Conservation (phyloP, 2,888 invertebrate species). For the Seira sanloemensis region DNA sequence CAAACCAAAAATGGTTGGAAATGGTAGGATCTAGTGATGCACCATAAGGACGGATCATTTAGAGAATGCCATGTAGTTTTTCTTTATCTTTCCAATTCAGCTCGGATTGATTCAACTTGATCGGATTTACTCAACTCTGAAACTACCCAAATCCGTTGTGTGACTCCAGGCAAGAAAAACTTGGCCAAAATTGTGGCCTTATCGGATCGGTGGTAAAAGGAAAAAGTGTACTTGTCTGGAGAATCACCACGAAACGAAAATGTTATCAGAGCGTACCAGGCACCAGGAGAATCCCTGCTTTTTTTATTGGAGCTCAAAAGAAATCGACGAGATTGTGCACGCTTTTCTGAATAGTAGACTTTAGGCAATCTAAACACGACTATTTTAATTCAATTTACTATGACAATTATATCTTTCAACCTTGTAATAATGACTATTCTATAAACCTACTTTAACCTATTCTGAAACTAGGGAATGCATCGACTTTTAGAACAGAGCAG, state of each 20-base stretch:
- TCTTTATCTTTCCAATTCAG: conserved; percentile 23
- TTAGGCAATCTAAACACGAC: too few relatives aligned
- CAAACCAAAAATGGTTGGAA: conserved; percentile 56
- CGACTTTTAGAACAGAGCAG: too few relatives aligned
- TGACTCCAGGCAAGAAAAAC: conserved; percentile 51
- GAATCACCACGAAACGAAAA: conserved; percentile 6
- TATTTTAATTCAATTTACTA: too few relatives aligned
- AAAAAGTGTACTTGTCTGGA: conserved; percentile 33
- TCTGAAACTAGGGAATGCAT: too few relatives aligned
- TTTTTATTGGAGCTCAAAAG: too few relatives aligned
- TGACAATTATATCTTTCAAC: too few relatives aligned
- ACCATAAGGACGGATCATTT: conserved; percentile 26
- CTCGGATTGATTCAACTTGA: background rate
- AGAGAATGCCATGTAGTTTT: conserved; percentile 4
- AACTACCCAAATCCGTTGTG: conserved; percentile 48
- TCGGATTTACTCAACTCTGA: conserved; percentile 56
- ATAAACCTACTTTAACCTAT: too few relatives aligned
- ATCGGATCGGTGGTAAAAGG: conserved; percentile 57
- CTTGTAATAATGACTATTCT: too few relatives aligned
- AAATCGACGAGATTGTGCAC: too few relatives aligned
- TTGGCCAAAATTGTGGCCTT: conserved; percentile 65
- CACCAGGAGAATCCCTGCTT: too few relatives aligned
- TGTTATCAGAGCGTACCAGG: conserved; percentile 14
- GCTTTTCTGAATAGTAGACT: too few relatives aligned
- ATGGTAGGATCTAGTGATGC: conserved; percentile 51